Base-by-base conservation (phyloP, 1,140 invertebrate genomes). In the Vollenhovia emeryi region DNA sequence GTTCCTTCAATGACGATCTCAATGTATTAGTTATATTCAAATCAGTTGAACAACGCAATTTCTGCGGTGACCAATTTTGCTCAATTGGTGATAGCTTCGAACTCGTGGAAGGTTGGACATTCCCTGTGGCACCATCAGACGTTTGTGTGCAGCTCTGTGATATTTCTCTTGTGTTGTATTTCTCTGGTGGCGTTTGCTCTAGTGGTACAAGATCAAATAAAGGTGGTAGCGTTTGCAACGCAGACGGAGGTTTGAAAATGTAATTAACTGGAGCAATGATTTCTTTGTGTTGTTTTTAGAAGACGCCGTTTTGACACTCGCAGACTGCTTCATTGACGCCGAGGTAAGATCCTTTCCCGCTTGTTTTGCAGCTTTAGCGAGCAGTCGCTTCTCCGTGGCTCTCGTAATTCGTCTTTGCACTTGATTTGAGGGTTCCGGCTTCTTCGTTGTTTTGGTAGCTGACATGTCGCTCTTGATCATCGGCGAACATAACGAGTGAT, bases 401-500 rank as follows among this genome's bases (percentile, higher is more conserved):
- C 87, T 89, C 50, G 93, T 94, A 13, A 95, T 75, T 80, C 87
- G 90, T 68, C 91, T 93, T 18, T 80, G 84, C 3, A 68, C 21
- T 36, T 45, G 0, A 43, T 18, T 48, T 5, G 9, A n/a, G 24
- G 50, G 24, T 43, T 80, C 50, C 43, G 8, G 3, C 74, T 80
- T 36, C 33, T 55, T 30, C n/a, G 69, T 57, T 36, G 75, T 85
- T 52, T 76, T 64, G 4, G 24, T 18, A 69, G 71, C 83, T 55
- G 11, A 0, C 21, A 0, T 2, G 1, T 6, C 2, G 0, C 1
- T 59, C 4, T n/a, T 69, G 11, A 18, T 30, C 13, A 86, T 8
- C 86, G 94, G 92, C 15, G 93, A 94, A 84, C 91, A 94, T 15
- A 90, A 48, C 64, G 91, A 91, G 68, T 95, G 94, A 62, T 93